Conservation (phyloP, 2,113 vertebrate genomes). For the Talpa occidentalis region DNA sequence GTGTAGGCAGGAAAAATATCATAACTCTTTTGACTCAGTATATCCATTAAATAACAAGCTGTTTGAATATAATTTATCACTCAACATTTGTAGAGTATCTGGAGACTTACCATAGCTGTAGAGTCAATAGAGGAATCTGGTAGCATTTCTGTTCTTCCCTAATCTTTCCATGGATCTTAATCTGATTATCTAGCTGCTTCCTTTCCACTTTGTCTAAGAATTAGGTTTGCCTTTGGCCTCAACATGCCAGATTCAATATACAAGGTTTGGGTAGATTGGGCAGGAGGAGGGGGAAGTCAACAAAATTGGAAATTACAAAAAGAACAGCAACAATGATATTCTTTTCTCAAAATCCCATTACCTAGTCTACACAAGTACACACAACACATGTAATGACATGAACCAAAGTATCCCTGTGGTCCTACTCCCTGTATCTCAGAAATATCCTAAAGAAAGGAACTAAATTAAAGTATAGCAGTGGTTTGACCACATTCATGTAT, state of each 20-base stretch:
- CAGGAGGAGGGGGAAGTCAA: not conserved
- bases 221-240: not conserved
- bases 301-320: not conserved
- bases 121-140: not conserved
- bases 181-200: not conserved
- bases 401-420: not conserved
- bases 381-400: not conserved
- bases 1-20: not conserved
- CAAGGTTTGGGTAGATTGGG: not conserved
- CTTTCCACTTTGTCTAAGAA: not conserved
- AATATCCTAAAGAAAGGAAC: slow-evolving; percentile 7
- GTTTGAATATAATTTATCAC: not conserved
- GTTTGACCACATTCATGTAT: slow-evolving; percentile 6
- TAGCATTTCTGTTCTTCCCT: not conserved
- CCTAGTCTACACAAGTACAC: not conserved
- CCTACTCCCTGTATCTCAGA: not conserved
- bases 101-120: not conserved
- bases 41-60: not conserved
- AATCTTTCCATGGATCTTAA: not conserved
- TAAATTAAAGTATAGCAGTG: slow-evolving; percentile 10
- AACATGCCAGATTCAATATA: not conserved
- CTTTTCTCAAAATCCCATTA: not conserved
- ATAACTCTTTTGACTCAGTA: not conserved
- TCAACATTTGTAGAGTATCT: not conserved
- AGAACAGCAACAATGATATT: not conserved